Evolutionary conservation across 1,140 invertebrate species (phyloP).

Genomic region (Anadara kagoshimensis): DNA sequence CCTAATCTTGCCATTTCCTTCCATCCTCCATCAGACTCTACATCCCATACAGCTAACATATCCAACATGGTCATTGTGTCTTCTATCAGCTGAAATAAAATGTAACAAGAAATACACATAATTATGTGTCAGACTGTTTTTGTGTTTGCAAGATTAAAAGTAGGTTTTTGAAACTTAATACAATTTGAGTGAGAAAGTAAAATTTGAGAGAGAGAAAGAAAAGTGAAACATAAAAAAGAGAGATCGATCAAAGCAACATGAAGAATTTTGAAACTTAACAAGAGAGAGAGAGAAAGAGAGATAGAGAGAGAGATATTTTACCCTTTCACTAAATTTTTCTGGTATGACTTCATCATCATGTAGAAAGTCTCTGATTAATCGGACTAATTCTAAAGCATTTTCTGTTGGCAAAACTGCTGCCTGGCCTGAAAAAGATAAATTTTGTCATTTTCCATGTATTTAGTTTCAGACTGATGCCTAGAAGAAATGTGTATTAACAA

Average conservation of each 20-base stretch:
- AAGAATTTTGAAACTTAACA: not conserved
- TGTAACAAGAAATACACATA: not conserved
- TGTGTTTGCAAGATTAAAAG: no score
- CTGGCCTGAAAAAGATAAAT: constrained; percentile 60
- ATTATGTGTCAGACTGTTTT: no score
- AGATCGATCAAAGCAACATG: no score
- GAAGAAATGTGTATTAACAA: no score
- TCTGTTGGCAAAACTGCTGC: constrained; percentile 64
- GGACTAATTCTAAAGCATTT: constrained; percentile 78
- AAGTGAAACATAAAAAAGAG: no score
- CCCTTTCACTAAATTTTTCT: constrained; percentile 74
- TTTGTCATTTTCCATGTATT: no score
- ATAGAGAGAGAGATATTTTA: constrained; percentile 38
- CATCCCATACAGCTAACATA: constrained; percentile 75
- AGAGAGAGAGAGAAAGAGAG: not conserved
- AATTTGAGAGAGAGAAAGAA: no score
- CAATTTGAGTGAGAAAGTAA: no score
- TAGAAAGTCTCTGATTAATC: constrained; percentile 78
- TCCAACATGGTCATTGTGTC: constrained; percentile 78
- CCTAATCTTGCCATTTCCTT: constrained; percentile 78
- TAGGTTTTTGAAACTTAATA: no score
- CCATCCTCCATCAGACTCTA: constrained; percentile 75
- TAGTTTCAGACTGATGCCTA: no score
- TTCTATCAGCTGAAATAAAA: constrained; percentile 75
- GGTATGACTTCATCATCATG: no score